These are phyloP conservation scores for Cephus pygmeus DNA, from an alignment of 2,888 invertebrate species.

Conservation along the genomic window DNA sequence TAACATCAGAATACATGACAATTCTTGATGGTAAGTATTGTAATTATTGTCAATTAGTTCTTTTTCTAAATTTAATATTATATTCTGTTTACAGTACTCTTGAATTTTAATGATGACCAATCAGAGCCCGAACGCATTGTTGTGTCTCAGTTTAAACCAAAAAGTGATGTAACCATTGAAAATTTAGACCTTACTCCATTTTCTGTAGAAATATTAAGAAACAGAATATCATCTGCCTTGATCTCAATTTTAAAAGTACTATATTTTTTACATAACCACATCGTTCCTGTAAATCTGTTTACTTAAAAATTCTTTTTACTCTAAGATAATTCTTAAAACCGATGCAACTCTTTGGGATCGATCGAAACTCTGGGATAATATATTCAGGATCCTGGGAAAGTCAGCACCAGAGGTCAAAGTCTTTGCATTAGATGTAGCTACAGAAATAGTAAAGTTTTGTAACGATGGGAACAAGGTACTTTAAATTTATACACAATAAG, in stretches of 20 bases:
- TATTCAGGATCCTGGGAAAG: slow-evolving; percentile 41
- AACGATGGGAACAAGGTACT: slow-evolving; percentile 31
- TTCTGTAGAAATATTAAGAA: slow-evolving; percentile 42
- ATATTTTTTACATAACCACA: not conserved
- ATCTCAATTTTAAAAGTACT: slow-evolving; percentile 49
- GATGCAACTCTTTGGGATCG: slow-evolving; percentile 50
- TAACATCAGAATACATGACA: slow-evolving; percentile 48
- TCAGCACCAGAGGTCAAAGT: slow-evolving; percentile 50
- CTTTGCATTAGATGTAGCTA: slow-evolving; percentile 43
- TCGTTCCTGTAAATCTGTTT: not conserved
- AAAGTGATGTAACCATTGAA: slow-evolving; percentile 39
- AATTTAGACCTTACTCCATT: slow-evolving; percentile 46
- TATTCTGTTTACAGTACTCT: slow-evolving; percentile 46
- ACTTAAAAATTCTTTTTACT: not conserved
- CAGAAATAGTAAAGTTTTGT: slow-evolving; percentile 41
- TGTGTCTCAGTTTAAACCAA: slow-evolving; percentile 40
- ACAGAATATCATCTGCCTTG: slow-evolving; percentile 38
- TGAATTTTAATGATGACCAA: slow-evolving; percentile 37
- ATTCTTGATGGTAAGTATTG: slow-evolving; percentile 48
- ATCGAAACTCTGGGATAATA: slow-evolving; percentile 37
- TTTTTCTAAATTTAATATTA: slow-evolving; percentile 67
- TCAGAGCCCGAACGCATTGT: slow-evolving; percentile 26
- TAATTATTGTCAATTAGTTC: not conserved
- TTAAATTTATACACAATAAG: not conserved
- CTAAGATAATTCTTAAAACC: slow-evolving; percentile 45